phyloP scores from a whole-genome alignment of 1,140 invertebrate genomes.

The Micrasema longulum region DNA sequence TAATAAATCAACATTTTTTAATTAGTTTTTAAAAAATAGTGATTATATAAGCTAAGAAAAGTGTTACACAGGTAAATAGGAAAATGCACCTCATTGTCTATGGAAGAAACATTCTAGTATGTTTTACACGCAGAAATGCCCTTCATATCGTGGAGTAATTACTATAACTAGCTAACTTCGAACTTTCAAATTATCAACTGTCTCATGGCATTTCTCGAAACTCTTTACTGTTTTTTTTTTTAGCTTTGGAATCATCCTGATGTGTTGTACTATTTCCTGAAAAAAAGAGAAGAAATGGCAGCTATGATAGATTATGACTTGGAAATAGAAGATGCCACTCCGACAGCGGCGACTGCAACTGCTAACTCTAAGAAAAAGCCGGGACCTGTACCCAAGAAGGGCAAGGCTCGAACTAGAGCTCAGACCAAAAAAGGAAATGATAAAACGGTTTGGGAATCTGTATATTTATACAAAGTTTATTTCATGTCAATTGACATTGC shows the following conservation, averaged over 20 bases:
- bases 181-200: no score
- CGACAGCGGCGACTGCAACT: conserved; percentile 57
- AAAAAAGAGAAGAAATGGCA: conserved; percentile 82
- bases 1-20: no score
- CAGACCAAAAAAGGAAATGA: conserved; percentile 42
- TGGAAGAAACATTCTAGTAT: no score
- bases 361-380: conserved; percentile 61
- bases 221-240: no score
- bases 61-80: no score
- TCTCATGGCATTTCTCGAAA: no score
- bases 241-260: conserved; percentile 99
- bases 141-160: no score
- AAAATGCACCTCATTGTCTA: no score
- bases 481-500: not conserved
- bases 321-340: conserved; percentile 76
- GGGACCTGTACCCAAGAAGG: conserved; percentile 63
- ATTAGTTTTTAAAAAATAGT: no score
- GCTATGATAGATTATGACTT: conserved; percentile 90
- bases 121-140: no score
- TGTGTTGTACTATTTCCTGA: conserved; percentile 91
- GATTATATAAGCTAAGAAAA: no score
- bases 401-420: conserved; percentile 36
- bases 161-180: no score
- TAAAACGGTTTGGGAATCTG: conserved; percentile 56
- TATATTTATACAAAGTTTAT: conserved; percentile 21